These are phyloP conservation scores for Myiozetetes cayanensis DNA, from an alignment of 2,113 vertebrate species.

Conservation along the genomic window DNA sequence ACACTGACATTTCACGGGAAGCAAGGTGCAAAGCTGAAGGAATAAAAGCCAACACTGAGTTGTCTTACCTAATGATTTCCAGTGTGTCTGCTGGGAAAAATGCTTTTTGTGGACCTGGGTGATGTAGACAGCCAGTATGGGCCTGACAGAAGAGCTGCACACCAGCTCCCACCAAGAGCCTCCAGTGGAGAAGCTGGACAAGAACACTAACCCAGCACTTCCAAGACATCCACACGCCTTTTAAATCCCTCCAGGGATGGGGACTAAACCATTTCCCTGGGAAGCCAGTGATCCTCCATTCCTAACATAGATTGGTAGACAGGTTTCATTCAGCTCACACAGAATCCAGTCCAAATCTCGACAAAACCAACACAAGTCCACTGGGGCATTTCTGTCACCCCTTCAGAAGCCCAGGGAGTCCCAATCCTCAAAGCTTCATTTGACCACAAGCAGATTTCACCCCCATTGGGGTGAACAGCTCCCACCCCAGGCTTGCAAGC, in stretches of 20 bases:
- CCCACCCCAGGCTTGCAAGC: not conserved
- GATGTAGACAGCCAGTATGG: not conserved
- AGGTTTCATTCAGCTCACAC: not conserved
- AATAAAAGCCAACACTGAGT: not conserved
- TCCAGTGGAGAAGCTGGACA: not conserved
- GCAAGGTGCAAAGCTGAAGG: not conserved
- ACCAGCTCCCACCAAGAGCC: not conserved
- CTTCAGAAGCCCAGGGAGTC: not conserved
- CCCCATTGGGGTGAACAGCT: not conserved
- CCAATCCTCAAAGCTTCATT: not conserved
- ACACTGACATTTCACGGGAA: rapidly evolving
- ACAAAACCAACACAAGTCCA: not conserved
- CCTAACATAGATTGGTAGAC: rapidly evolving
- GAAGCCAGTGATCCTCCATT: not conserved
- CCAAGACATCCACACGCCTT: rapidly evolving
- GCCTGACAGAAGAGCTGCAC: not conserved
- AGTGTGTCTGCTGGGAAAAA: not conserved
- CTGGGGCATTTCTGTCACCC: not conserved
- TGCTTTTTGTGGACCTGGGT: rapidly evolving
- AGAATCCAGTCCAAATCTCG: not conserved
- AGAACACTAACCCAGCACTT: not conserved
- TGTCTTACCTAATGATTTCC: not conserved
- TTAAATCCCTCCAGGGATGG: not conserved
- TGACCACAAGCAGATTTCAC: not conserved
- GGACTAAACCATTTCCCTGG: not conserved